phyloP scores from a whole-genome alignment of 2,797 vertebrate species.

The Tauraco hartlaubi region DNA sequence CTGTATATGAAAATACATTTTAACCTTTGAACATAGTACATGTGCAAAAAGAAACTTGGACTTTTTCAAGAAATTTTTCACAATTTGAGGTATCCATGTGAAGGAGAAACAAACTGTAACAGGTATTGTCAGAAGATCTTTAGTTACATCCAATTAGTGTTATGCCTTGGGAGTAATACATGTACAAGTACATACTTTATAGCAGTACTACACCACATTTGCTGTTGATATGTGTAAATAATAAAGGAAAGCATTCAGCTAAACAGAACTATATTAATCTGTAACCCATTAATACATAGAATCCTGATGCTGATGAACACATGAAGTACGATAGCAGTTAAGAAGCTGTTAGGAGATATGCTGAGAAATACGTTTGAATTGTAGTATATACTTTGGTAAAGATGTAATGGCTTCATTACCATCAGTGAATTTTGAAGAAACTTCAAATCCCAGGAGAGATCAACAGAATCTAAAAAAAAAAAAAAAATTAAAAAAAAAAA shows the following conservation, averaged over 20 bases:
- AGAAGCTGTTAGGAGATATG: fast-evolving
- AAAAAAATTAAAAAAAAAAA: neutral
- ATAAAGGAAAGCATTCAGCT: constrained; percentile 6
- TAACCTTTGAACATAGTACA: neutral
- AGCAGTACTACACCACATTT: neutral
- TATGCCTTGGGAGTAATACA: neutral
- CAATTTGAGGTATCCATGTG: neutral
- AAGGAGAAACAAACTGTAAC: neutral
- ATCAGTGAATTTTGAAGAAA: neutral
- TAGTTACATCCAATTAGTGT: constrained; percentile 3
- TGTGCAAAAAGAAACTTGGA: neutral
- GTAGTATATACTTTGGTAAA: neutral
- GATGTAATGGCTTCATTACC: neutral
- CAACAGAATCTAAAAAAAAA: neutral
- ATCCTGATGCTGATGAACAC: neutral
- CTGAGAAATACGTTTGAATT: neutral
- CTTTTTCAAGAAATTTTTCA: neutral
- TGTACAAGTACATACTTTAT: neutral
- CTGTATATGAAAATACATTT: neutral
- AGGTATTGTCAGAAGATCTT: constrained; percentile 28
- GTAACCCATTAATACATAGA: neutral
- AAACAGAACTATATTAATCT: neutral
- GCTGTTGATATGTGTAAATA: constrained; percentile 2
- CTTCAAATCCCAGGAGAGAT: neutral
- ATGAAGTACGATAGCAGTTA: neutral